Evolutionary conservation across 1,140 invertebrate genomes (phyloP), one percentile per base, ranked within the genome.

Genomic region (Vanessa tameamea): DNA sequence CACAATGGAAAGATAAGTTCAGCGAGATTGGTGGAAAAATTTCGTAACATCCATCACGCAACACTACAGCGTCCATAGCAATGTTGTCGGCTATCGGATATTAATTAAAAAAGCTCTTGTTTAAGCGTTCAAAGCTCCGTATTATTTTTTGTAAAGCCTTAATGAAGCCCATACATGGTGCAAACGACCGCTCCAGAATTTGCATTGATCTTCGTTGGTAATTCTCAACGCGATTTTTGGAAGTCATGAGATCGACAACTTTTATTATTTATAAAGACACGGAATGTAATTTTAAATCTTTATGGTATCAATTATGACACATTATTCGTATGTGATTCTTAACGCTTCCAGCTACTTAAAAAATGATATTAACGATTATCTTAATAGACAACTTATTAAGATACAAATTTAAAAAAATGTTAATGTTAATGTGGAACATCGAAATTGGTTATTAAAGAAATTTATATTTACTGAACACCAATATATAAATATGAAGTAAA

Each of bases 131-230:
- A 77, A 81, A 77, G 55, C 66, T 53, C 51, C 71, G 72, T 82
- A 75, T 78, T 78, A 69, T 75, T 86, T 87, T 88, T 87, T 90
- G 73, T 85, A 75, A 76, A 37, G 74, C 77, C 79, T 87, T 91
- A 91, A 91, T 91, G 88, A 91, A 83, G 80, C 67, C 89, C 88
- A 82, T 90, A 91, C 79, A 88, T 55, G 84, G 86, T 61, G 64
- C 53, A 76, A 64, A 70, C 69, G 79, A 78, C 76, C 82, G 83
- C 81, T 87, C 87, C 88, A 87, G 85, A 87, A 88, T 90, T 83
- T 90, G 82, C 86, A 91, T 90, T 86, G 86, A 88, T 87, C 78
- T 75, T 77, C 77, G 64, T 37, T 31, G 20, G 64, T 67, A 47
- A 69, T 75, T 70, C 73, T 57, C 47, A 14, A 13, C 26, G 12